These are phyloP conservation scores for Troglohyphantes excavatus DNA, from an alignment of 2,888 invertebrate genomes.

Conservation along the genomic window DNA sequence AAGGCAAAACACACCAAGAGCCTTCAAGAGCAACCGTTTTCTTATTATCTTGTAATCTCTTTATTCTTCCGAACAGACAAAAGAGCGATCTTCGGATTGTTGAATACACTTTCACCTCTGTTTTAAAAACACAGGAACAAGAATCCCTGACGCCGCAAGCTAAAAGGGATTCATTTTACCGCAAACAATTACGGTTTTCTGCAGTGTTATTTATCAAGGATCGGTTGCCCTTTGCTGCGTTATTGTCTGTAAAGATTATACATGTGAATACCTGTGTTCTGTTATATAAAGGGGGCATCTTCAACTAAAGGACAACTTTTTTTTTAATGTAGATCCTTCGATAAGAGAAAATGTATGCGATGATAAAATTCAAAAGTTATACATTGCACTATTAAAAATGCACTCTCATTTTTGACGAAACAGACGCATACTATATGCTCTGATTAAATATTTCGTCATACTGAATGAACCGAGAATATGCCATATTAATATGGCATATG, in stretches of 20 bases:
- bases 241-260: neutral
- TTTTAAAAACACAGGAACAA: neutral
- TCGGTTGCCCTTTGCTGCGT: neutral
- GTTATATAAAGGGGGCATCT: neutral
- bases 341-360: no score
- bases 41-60: neutral
- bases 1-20: neutral
- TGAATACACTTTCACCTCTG: neutral
- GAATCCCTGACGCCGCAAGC: neutral
- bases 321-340: no score
- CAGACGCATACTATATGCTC: no score
- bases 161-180: neutral
- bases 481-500: no score
- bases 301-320: no score
- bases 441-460: no score
- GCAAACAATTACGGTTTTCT: neutral
- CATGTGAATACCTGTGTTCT: neutral
- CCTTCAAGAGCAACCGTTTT: neutral
- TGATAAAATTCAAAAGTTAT: no score
- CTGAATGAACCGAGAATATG: no score
- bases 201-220: neutral
- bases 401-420: no score
- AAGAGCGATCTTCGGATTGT: conserved; percentile 1
- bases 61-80: neutral
- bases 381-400: no score